Conservation (phyloP, 2,888 invertebrate species). For the Cheilosia variabilis region DNA sequence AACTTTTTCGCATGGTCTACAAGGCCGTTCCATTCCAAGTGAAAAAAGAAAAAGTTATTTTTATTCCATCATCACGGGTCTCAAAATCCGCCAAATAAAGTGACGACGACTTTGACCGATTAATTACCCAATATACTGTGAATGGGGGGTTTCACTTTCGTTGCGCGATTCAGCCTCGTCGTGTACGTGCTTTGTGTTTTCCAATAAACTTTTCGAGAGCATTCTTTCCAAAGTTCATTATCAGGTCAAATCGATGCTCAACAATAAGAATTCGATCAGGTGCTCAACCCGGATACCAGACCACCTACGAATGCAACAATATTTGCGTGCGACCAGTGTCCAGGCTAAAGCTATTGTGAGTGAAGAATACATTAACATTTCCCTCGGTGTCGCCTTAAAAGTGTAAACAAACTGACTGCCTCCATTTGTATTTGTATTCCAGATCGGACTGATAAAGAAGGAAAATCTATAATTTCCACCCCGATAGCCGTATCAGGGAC, state of each 20-base stretch:
- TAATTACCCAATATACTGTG: constrained; percentile 20
- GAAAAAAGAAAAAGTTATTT: constrained; percentile 59
- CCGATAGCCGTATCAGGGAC: constrained; percentile 2
- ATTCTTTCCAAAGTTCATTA: constrained; percentile 32
- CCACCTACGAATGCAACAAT: constrained; percentile 23
- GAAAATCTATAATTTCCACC: constrained; percentile 1
- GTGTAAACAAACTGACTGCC: constrained; percentile 57
- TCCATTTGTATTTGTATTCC: constrained; percentile 35
- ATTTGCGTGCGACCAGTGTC: constrained; percentile 29
- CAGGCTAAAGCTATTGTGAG: constrained; percentile 39
- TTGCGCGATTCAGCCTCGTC: constrained; percentile 6
- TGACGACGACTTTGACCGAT: constrained; percentile 24
- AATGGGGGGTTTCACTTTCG: constrained; percentile 21
- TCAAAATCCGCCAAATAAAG: neutral
- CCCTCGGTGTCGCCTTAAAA: neutral
- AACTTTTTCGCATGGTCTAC: constrained; percentile 54
- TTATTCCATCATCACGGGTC: constrained; percentile 28
- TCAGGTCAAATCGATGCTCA: constrained; percentile 33
- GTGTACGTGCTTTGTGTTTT: constrained; percentile 26
- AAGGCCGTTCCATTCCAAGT: constrained; percentile 66
- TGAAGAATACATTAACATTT: neutral
- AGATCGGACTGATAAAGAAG: constrained; percentile 30
- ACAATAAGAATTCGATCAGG: constrained; percentile 34
- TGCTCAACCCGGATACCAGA: constrained; percentile 14
- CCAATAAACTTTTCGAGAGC: constrained; percentile 5